Percentiles rank a stretch among this genome's conserved stretches.
phyloP scores from a whole-genome alignment of 2,113 vertebrate genomes.

The Electrona antarctica region DNA sequence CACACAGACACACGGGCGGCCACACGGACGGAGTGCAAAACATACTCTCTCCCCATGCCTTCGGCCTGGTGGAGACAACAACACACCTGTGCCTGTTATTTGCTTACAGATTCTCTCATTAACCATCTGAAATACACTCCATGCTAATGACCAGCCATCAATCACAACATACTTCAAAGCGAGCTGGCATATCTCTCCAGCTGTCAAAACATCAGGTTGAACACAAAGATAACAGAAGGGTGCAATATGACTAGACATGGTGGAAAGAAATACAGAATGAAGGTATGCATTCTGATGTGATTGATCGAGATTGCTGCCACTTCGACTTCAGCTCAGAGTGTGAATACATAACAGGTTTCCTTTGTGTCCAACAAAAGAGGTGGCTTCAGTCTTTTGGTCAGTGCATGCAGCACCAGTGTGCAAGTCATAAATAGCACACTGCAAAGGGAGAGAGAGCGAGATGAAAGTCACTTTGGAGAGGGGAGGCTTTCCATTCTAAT shows the following conservation, averaged over 20 bases:
- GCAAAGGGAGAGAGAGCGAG: constrained; percentile 34
- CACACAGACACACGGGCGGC: not conserved
- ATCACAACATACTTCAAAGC: constrained; percentile 29
- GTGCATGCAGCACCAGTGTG: constrained; percentile 34
- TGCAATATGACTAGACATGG: constrained; percentile 15
- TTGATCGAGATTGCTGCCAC: constrained; percentile 29
- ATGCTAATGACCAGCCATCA: constrained; percentile 16
- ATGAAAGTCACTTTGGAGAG: constrained; percentile 30
- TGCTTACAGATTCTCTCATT: not conserved
- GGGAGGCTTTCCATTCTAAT: constrained; percentile 50
- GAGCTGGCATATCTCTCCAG: constrained; percentile 3
- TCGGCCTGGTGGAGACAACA: not conserved
- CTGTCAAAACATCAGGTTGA: constrained; percentile 24
- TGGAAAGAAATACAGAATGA: constrained; percentile 30
- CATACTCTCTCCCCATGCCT: no score
- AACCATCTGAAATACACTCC: constrained; percentile 11
- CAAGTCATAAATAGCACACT: constrained; percentile 50
- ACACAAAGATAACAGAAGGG: constrained; percentile 22
- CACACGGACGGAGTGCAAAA: no score
- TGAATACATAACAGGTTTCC: constrained; percentile 35
- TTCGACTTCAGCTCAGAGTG: constrained; percentile 29
- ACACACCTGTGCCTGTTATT: constrained; percentile 8
- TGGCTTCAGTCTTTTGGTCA: constrained; percentile 16
- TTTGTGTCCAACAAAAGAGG: constrained; percentile 15
- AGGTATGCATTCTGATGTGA: constrained; percentile 30